phyloP scores from a whole-genome alignment of 1,140 invertebrate species.

The Penaeus vannamei region DNA sequence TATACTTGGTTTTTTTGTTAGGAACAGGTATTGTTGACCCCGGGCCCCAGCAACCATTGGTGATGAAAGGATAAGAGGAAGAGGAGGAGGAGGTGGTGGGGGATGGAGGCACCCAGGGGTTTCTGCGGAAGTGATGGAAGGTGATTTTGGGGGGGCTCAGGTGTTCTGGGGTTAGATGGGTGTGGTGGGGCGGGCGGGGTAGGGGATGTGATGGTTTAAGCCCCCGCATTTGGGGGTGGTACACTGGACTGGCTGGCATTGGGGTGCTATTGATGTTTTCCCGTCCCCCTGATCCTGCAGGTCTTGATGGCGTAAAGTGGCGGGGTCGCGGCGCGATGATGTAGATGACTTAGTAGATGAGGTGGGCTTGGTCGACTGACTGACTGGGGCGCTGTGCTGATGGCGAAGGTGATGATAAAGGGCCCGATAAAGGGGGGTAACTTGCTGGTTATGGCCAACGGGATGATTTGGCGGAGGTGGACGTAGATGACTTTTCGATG shows the following conservation, averaged over 20 bases:
- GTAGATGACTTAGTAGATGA: conserved; percentile 19
- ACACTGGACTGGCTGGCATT: neutral
- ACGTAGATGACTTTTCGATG: conserved; percentile 7
- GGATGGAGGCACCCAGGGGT: too few species aligned
- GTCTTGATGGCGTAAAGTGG: conserved; percentile 9
- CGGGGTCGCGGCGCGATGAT: conserved; percentile 3
- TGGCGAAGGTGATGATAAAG: neutral
- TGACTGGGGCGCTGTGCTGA: neutral
- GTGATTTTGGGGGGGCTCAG: conserved; percentile 36
- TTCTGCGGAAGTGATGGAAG: conserved; percentile 36
- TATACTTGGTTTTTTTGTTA: conserved; percentile 68
- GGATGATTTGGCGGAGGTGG: conserved; percentile 30
- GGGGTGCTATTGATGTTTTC: conserved; percentile 14
- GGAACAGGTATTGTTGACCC: conserved; percentile 37
- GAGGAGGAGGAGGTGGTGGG: neutral
- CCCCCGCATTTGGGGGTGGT: neutral
- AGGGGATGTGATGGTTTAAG: neutral
- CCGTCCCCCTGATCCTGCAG: conserved; percentile 47
- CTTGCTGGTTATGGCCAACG: neutral
- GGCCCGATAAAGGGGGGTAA: neutral
- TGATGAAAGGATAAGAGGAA: neutral
- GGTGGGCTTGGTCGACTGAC: neutral
- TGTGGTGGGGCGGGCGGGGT: conserved; percentile 15
- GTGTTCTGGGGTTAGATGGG: conserved; percentile 14
- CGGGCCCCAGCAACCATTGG: neutral